Evolutionary conservation across 2,113 vertebrate genomes (phyloP).

Genomic region (Ellobius talpinus): DNA sequence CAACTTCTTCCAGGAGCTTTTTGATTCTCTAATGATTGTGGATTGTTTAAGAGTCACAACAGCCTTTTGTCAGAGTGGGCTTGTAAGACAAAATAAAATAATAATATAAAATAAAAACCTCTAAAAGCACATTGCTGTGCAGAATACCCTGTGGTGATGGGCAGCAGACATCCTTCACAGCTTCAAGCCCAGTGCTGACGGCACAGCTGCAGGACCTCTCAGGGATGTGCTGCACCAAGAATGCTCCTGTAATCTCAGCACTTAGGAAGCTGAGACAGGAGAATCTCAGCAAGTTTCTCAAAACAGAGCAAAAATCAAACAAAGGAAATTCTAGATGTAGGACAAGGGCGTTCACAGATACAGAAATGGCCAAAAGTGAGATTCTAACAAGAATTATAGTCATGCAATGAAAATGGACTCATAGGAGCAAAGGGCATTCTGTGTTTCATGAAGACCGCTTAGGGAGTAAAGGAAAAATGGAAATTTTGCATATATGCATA

Average conservation of each 20-base stretch:
- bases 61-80: slow-evolving; percentile 6
- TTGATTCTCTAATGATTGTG: background rate
- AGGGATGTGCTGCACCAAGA: background rate
- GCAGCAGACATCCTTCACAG: background rate
- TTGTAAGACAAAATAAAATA: background rate
- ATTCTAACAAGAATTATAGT: slow-evolving; percentile 12
- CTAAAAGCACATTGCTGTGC: background rate
- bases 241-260: background rate
- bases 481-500: too few relatives aligned
- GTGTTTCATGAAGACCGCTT: background rate
- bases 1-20: background rate
- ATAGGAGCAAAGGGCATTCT: background rate
- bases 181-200: background rate
- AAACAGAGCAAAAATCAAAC: background rate
- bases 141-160: background rate
- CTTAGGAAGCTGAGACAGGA: background rate
- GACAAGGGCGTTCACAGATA: slow-evolving; percentile 3
- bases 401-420: background rate
- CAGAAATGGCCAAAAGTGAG: background rate
- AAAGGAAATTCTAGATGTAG: background rate
- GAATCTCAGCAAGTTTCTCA: background rate
- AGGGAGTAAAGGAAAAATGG: background rate
- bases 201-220: background rate
- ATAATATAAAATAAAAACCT: background rate
- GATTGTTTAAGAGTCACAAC: background rate